Evolutionary conservation across 2,888 invertebrate species (phyloP).

Genomic region (Sussaba pulchella): DNA sequence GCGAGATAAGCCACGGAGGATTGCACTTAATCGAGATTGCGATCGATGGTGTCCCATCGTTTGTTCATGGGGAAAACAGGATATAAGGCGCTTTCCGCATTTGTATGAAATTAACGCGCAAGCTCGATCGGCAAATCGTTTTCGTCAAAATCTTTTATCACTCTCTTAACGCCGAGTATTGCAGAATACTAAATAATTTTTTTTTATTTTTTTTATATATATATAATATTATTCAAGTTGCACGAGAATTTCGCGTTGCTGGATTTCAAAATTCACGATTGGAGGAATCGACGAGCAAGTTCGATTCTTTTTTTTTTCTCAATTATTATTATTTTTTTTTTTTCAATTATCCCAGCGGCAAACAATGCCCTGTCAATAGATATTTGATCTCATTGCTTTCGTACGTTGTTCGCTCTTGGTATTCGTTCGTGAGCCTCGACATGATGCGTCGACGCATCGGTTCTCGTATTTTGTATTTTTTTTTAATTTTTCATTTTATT

Average conservation of each 20-base stretch:
- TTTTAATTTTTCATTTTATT: conserved; percentile 10
- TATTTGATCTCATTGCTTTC: conserved; percentile 39
- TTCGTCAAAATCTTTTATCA: conserved; percentile 25
- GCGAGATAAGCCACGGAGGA: not conserved
- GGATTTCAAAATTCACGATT: conserved; percentile 1
- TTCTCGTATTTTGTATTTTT: conserved; percentile 16
- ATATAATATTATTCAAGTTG: conserved; percentile 27
- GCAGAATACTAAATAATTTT: conserved; percentile 72
- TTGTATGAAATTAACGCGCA: conserved; percentile 12
- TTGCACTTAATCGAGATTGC: not conserved
- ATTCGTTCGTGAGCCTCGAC: conserved; percentile 51
- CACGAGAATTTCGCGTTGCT: conserved; percentile 22
- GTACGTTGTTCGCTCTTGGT: conserved; percentile 41
- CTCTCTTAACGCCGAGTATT: conserved; percentile 72
- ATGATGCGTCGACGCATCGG: conserved; percentile 37
- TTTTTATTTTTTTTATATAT: not conserved
- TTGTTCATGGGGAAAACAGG: conserved; percentile 45
- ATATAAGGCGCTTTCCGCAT: conserved; percentile 34
- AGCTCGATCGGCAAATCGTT: conserved; percentile 11
- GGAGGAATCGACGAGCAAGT: conserved; percentile 17
- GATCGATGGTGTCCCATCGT: conserved; percentile 24
- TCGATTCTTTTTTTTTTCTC: not conserved
- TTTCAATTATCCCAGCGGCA: conserved; percentile 13
- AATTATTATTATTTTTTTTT: no score
- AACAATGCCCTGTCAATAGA: conserved; percentile 30